Evolutionary conservation across 2,113 vertebrate species (phyloP).

Genomic region (Pelusios castaneus): DNA sequence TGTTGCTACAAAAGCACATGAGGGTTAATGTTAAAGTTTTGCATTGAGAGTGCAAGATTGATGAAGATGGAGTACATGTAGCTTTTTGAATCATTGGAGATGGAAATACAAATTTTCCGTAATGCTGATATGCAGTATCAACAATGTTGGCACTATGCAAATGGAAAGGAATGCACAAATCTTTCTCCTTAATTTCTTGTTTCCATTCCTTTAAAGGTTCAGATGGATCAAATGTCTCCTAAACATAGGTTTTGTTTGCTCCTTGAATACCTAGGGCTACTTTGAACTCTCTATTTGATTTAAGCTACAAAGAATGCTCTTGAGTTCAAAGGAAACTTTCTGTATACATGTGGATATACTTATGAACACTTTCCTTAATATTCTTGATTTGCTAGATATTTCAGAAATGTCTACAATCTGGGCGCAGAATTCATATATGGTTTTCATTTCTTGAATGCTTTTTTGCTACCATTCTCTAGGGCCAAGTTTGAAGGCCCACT

Average conservation of each 20-base stretch:
- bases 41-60: no score
- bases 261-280: not conserved
- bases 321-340: not conserved
- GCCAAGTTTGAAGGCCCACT: conserved; percentile 23
- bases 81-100: not conserved
- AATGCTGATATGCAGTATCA: not conserved
- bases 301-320: not conserved
- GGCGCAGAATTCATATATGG: conserved; percentile 18
- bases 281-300: not conserved
- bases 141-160: not conserved
- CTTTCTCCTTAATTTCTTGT: not conserved
- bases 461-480: conserved; percentile 16
- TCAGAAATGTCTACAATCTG: not conserved
- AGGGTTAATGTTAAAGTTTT: no score
- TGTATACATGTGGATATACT: not conserved
- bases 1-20: no score
- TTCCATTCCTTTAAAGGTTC: rapidly evolving
- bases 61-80: not conserved
- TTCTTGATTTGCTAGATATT: not conserved
- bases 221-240: not conserved
- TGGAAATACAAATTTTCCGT: not conserved
- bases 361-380: not conserved
- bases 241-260: not conserved
- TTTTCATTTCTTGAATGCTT: conserved; percentile 22
- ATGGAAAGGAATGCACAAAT: not conserved